Evolutionary conservation across 2,888 invertebrate species (phyloP), one percentile per base, ranked within the genome.

Genomic region (Drosophila phalerata): DNA sequence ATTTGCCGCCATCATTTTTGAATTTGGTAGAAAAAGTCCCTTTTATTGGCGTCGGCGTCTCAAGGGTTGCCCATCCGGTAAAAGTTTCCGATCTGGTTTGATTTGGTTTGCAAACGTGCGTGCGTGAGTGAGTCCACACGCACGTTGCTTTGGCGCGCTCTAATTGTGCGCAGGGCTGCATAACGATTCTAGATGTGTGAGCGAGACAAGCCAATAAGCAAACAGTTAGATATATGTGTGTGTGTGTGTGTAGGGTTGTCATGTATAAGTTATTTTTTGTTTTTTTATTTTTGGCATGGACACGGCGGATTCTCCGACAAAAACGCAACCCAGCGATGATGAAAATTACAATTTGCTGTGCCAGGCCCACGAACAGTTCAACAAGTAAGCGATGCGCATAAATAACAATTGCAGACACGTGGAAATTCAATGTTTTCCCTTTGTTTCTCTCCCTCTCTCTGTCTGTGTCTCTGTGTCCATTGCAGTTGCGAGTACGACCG

Each of bases 281-380:
- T 74, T 81, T 73, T 81, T 67, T 81, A 78, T 89, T 89, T 81
- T 82, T 88, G 86, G 88, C 77, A 86, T 89, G 85, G 90, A 90
- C 67, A 67, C 85, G 62, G 79, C 81, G 71, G 85, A 90, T 65
- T 86, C 83, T 70, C 89, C 90, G 55, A 89, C 89, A 52, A 90
- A 85, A 81, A 73, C 81, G 72, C 89, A 88, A 71, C 56, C 70
- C 47, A 77, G 73, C 72, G 86, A 90, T 62, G 89, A 89, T 71
- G 86, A 91, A 51, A 91, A 92, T 58, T 91, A 90, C 58, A 91
- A 84, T 65, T 80, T 92, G 55, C 84, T 92, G 40, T 84, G 90
- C 43, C 90, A 90, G 64, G 91, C 92, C 6, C 89, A 91, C 64
- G 90, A 91, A 62, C 90, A 91, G 52, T 92, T 93, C 62, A 91